Conservation (phyloP, 2,888 invertebrate species). For the Himalopsyche japonica region DNA sequence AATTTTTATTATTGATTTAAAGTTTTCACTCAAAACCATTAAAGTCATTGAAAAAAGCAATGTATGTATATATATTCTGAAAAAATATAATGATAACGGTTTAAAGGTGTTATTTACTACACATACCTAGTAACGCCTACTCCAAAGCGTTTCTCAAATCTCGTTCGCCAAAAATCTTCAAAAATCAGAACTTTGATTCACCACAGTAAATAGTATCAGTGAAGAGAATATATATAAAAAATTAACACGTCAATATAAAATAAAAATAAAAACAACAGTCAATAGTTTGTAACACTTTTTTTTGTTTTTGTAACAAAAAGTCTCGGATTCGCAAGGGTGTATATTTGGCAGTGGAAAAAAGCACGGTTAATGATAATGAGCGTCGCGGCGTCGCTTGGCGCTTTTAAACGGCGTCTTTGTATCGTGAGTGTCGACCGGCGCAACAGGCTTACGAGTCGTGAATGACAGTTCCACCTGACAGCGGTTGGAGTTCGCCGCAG, state of each 20-base stretch:
- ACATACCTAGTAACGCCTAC: background rate
- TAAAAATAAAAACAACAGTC: background rate
- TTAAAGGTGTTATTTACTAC: no score
- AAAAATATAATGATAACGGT: no score
- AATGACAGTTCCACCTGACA: conserved; percentile 36
- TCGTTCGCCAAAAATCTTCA: background rate
- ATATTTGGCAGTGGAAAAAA: background rate
- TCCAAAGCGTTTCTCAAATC: background rate
- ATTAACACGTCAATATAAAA: background rate
- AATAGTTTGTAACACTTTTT: background rate
- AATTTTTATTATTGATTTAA: no score
- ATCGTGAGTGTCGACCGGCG: conserved; percentile 18
- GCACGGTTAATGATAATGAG: background rate
- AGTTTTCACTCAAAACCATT: no score
- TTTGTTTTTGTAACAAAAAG: background rate
- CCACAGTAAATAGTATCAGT: background rate
- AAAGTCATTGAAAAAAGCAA: no score
- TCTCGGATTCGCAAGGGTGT: background rate
- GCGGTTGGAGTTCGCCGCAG: conserved; percentile 15
- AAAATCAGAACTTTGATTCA: background rate
- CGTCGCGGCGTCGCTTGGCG: background rate
- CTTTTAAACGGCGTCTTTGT: background rate
- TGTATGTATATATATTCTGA: no score
- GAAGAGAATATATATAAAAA: background rate
- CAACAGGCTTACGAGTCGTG: conserved; percentile 27